phyloP scores from a whole-genome alignment of 35 echinoderm and acorn worm species.

The Apostichopus japonicus region DNA sequence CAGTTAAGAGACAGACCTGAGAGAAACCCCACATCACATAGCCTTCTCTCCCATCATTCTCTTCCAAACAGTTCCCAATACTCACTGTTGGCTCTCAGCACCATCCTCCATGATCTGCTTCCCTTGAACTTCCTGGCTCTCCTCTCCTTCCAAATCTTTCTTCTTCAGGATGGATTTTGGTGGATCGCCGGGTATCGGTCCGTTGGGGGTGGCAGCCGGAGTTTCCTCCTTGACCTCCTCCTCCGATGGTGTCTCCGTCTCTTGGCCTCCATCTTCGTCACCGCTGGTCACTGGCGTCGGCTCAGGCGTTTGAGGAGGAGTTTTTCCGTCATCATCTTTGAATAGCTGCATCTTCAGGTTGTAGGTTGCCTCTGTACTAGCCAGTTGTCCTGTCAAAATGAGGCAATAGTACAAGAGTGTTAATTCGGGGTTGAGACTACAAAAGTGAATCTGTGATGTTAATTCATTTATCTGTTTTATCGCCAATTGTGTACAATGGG shows the following conservation, averaged over 20 bases:
- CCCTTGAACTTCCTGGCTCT: background rate
- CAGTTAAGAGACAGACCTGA: no score
- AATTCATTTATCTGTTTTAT: no score
- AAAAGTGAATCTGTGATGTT: no score
- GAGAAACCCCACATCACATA: no score
- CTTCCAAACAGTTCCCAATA: background rate
- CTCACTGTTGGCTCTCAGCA: slow-evolving; percentile 13
- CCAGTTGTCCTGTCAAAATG: slow-evolving; percentile 50
- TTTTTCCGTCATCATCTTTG: slow-evolving; percentile 60
- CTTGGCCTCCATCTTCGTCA: background rate
- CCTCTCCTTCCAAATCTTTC: slow-evolving; percentile 15
- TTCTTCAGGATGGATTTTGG: slow-evolving; percentile 51
- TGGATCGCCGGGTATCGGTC: background rate
- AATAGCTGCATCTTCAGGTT: slow-evolving; percentile 80
- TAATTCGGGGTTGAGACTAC: no score
- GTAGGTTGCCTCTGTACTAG: slow-evolving; percentile 87
- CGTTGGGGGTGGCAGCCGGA: background rate
- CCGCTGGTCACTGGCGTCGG: background rate
- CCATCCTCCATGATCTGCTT: background rate
- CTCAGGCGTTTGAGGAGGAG: slow-evolving; percentile 30
- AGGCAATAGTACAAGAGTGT: no score
- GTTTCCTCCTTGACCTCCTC: background rate
- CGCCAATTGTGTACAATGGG: no score
- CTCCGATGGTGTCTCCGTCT: background rate
- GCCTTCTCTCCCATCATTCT: no score